Evolutionary conservation across 1,140 invertebrate species (phyloP).

Genomic region (Dolichoris vasculosae): DNA sequence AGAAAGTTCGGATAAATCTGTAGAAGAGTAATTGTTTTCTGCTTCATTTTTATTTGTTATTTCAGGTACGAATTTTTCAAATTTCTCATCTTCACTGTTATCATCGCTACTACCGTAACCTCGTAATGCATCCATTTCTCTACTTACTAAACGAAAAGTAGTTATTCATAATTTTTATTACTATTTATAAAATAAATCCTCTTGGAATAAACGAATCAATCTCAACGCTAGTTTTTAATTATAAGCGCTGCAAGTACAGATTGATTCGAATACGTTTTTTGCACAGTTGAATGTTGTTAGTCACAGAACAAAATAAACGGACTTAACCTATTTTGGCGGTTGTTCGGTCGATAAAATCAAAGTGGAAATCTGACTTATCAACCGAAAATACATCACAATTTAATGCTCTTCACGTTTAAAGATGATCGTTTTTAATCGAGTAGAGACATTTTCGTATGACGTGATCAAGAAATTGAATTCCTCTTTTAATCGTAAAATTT

Average conservation of each 20-base stretch:
- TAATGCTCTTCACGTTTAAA: not conserved
- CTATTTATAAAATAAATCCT: not conserved
- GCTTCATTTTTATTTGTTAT: constrained; percentile 35
- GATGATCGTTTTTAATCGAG: not conserved
- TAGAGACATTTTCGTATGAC: not conserved
- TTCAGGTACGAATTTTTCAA: constrained; percentile 14
- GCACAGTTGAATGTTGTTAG: not conserved
- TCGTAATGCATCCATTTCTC: constrained; percentile 78
- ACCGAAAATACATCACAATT: not conserved
- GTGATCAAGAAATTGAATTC: not conserved
- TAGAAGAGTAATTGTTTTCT: not conserved
- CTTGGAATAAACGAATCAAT: not conserved
- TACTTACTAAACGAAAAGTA: not conserved
- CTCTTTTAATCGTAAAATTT: not conserved
- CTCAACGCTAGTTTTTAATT: not conserved
- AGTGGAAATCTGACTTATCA: not conserved
- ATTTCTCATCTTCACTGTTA: constrained; percentile 70
- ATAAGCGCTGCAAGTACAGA: not conserved
- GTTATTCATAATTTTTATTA: not conserved
- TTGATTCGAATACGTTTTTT: not conserved
- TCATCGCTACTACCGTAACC: constrained; percentile 81
- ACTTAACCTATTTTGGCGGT: not conserved
- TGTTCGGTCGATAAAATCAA: not conserved
- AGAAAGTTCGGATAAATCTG: not conserved
- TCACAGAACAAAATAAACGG: not conserved